Evolutionary conservation across 2,888 invertebrate species (phyloP).

Genomic region (Mechanitis messenoides): DNA sequence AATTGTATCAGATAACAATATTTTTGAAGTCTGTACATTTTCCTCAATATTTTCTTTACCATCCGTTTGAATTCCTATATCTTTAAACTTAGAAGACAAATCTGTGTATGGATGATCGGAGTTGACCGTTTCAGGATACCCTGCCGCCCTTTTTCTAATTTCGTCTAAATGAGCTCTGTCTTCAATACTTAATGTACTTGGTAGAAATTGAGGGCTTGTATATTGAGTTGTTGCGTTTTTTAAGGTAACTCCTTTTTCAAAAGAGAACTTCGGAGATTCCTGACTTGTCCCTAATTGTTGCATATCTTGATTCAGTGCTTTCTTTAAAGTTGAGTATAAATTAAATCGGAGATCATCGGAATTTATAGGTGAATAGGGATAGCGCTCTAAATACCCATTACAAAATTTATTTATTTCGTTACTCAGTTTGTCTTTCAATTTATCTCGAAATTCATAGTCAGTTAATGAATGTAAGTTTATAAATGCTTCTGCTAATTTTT

Average conservation of each 20-base stretch:
- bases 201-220: conserved; percentile 3
- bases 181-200: conserved; percentile 11
- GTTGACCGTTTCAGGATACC: conserved; percentile 1
- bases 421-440: conserved; percentile 41
- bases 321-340: conserved; percentile 42
- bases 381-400: conserved; percentile 41
- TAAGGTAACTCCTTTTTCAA: too few species aligned
- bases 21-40: conserved; percentile 13
- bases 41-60: conserved; percentile 4
- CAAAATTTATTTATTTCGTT: conserved; percentile 46
- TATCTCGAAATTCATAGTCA: conserved; percentile 31
- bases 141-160: conserved; percentile 13
- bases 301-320: conserved; percentile 38
- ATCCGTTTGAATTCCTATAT: conserved; percentile 18
- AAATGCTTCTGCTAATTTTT: conserved; percentile 51
- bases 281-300: too few species aligned
- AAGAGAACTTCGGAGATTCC: neutral
- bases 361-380: conserved; percentile 38
- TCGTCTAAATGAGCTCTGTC: conserved; percentile 17
- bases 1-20: conserved; percentile 4
- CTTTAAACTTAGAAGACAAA: conserved; percentile 30
- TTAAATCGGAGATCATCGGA: conserved; percentile 38
- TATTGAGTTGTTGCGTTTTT: conserved; percentile 6
- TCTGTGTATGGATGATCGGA: conserved; percentile 25
- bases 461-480: conserved; percentile 42